A percentile compares a stretch with the other conserved stretches of the same genome.
Conservation (phyloP, 2,113 vertebrate species). For the Hippolais icterina region DNA sequence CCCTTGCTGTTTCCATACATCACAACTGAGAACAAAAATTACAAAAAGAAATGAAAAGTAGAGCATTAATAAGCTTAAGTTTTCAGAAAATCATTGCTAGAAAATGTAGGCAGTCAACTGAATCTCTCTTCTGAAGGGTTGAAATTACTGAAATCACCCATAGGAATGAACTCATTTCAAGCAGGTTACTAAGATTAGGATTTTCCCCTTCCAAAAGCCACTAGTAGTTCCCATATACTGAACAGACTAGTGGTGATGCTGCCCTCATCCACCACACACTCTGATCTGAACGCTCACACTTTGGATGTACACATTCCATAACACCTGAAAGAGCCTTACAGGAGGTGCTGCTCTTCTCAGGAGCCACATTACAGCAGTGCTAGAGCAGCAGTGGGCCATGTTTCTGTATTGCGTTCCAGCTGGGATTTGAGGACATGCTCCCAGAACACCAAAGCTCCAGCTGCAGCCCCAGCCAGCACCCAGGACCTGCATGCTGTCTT, state of each 20-base stretch:
- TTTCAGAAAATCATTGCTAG: not conserved
- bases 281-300: rapidly evolving
- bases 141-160: not conserved
- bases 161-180: not conserved
- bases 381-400: rapidly evolving
- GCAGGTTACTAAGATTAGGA: not conserved
- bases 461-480: not conserved
- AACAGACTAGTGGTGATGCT: rapidly evolving
- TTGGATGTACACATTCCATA: rapidly evolving
- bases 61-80: not conserved
- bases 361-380: not conserved
- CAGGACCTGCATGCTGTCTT: rapidly evolving
- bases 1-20: not conserved
- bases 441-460: not conserved
- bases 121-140: not conserved
- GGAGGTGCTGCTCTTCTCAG: not conserved
- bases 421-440: not conserved
- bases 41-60: not conserved
- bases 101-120: not conserved
- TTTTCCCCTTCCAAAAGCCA: not conserved
- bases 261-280: rapidly evolving
- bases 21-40: not conserved
- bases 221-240: not conserved
- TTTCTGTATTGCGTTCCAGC: rapidly evolving
- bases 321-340: not conserved